phyloP scores from a whole-genome alignment of 2,113 vertebrate species.

The Columbina picui region DNA sequence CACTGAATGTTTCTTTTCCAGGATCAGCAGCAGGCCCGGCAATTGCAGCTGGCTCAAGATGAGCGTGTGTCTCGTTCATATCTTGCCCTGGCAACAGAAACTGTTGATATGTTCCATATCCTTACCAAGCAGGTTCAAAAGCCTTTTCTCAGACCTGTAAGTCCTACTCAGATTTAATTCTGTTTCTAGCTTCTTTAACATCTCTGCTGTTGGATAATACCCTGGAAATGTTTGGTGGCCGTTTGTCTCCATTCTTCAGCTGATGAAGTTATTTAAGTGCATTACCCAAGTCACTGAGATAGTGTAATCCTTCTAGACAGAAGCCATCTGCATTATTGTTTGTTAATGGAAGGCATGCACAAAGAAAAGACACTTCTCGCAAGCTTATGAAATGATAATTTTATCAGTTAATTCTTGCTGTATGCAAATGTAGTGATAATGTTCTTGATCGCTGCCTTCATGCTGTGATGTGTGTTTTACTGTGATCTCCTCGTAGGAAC shows the following conservation, averaged over 20 bases:
- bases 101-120: constrained; percentile 99
- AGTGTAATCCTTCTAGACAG: not conserved
- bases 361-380: not conserved
- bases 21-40: constrained; percentile 97
- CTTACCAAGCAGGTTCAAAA: constrained; percentile 99
- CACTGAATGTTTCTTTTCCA: constrained; percentile 45
- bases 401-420: not conserved
- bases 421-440: not conserved
- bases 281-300: not conserved
- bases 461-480: not conserved
- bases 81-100: constrained; percentile 95
- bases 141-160: constrained; percentile 97
- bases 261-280: not conserved
- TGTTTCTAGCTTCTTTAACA: not conserved
- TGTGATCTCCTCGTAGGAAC: constrained; percentile 79
- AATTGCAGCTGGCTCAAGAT: constrained; percentile 96
- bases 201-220: not conserved
- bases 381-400: not conserved
- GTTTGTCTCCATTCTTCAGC: not conserved
- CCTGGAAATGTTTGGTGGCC: not conserved
- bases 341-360: not conserved
- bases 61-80: constrained; percentile 97
- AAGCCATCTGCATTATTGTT: not conserved
- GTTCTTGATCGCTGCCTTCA: not conserved
- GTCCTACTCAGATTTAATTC: constrained; percentile 44